phyloP scores from a whole-genome alignment of 2,888 invertebrate species.

The Tetanocera ferruginea region DNA sequence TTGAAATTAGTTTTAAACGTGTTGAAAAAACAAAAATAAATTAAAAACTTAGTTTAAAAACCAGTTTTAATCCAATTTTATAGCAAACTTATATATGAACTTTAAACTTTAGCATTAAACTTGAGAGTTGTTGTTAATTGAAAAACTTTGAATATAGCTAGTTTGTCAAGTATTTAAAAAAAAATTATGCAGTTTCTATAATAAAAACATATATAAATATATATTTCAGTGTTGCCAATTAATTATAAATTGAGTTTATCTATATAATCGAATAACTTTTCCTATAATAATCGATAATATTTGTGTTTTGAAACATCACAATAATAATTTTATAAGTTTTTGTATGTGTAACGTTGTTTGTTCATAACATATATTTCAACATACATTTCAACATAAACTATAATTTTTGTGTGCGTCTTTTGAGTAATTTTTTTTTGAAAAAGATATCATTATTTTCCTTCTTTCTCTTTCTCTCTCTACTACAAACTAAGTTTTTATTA shows the following conservation, averaged over 20 bases:
- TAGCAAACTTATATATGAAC: too few relatives aligned
- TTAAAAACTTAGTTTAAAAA: too few relatives aligned
- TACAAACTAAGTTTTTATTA: constrained; percentile 21
- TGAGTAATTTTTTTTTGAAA: background rate
- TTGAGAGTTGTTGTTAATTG: background rate
- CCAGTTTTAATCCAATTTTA: too few relatives aligned
- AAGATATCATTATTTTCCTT: background rate
- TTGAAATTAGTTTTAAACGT: too few relatives aligned
- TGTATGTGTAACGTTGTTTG: background rate
- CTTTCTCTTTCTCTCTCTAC: too few relatives aligned
- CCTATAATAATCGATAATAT: background rate
- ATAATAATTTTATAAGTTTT: too few relatives aligned
- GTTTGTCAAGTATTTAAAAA: background rate
- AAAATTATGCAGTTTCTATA: background rate
- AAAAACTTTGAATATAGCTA: background rate
- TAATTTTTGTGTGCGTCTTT: background rate
- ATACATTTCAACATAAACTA: background rate
- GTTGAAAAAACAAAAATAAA: too few relatives aligned
- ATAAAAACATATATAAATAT: background rate
- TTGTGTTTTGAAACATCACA: too few relatives aligned
- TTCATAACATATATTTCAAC: background rate
- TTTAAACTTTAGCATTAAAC: background rate
- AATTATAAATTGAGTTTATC: background rate
- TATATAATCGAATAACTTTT: background rate
- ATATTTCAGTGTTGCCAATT: background rate